Base-by-base conservation (phyloP, 1,140 invertebrate genomes). In the Gonioctena quinquepunctata region DNA sequence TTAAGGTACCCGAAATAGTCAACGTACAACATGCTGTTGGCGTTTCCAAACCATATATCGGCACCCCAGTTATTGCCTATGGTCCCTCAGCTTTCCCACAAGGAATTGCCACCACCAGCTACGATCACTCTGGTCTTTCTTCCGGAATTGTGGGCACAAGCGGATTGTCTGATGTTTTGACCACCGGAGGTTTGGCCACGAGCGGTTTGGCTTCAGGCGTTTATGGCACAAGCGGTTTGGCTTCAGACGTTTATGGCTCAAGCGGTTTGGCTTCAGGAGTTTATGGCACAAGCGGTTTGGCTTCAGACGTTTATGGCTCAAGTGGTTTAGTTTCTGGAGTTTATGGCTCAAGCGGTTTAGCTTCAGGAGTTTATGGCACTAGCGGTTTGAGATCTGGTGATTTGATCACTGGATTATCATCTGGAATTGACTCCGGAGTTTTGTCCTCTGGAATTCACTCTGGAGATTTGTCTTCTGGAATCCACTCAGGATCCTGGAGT, bases 1-100 rank as follows among this genome's bases (percentile, higher is more conserved):
- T 77, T 13, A 70, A 74, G 18, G 59, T 77, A 8, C 74, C 76
- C 19, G 72, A 66, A 54, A 27, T 66, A 16, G 26, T 42, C 19
- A 62, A 62, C 18, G 27, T 62, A 5, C 60, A 62, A n/a, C 60
- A 48, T 18, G 28, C 26, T 3, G 26, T 59, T 42, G 16, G 1
- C 33, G 1, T 18, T 16, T 3, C 52, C 13, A 54, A 18, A 18
- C 18, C 52, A 54, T 21, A 19, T 54, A 18, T 54, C 33, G 16
- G 52, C 19, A 54, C 18, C 19, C 52, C 18, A 54, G 18, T 54
- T 16, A 54, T 23, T 54, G 8, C 52, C n/a, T 18, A 22, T 11
- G 22, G 33, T 42, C 33, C 13, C 19, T 60, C 18, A 19, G 13
- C n/a, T 8, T 6, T 5, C 2, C 42, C 27, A n/a, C n/a, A n/a